phyloP scores from a whole-genome alignment of 1,140 invertebrate species.

The Formica selysi region DNA sequence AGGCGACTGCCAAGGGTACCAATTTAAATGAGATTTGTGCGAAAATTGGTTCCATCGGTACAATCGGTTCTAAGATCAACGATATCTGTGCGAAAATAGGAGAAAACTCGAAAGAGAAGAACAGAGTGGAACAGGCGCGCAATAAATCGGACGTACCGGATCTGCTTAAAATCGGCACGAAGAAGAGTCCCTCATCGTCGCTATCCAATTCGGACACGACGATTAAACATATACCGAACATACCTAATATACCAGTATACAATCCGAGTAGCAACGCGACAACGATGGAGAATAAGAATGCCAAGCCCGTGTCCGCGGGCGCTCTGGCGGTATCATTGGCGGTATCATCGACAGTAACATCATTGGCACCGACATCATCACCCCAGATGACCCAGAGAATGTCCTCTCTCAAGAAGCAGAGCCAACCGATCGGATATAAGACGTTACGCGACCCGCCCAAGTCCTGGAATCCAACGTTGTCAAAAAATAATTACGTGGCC shows the following conservation, averaged over 20 bases:
- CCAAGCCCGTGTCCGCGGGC: background rate
- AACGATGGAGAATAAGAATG: conserved; percentile 52
- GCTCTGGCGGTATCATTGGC: background rate
- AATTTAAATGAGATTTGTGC: conserved; percentile 82
- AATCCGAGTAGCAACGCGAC: conserved; percentile 75
- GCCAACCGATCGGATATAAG: conserved; percentile 86
- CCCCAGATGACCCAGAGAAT: conserved; percentile 69
- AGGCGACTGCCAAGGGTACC: conserved; percentile 80
- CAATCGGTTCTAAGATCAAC: conserved; percentile 83
- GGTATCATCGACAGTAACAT: conserved; percentile 34
- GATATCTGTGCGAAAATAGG: conserved; percentile 85
- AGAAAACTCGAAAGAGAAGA: conserved; percentile 84
- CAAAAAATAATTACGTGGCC: conserved; percentile 86
- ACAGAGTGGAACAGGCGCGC: conserved; percentile 77
- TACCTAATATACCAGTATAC: conserved; percentile 84
- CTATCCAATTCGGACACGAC: conserved; percentile 42
- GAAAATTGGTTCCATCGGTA: conserved; percentile 76
- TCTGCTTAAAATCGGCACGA: conserved; percentile 84
- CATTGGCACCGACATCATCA: conserved; percentile 48
- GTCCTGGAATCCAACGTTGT: conserved; percentile 88
- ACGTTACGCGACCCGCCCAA: conserved; percentile 87
- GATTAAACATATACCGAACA: conserved; percentile 80
- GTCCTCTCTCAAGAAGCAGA: conserved; percentile 75
- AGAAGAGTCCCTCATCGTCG: conserved; percentile 50
- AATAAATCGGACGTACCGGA: conserved; percentile 82